Evolutionary conservation across 2,888 invertebrate genomes (phyloP).

Genomic region (Erebia ligea): DNA sequence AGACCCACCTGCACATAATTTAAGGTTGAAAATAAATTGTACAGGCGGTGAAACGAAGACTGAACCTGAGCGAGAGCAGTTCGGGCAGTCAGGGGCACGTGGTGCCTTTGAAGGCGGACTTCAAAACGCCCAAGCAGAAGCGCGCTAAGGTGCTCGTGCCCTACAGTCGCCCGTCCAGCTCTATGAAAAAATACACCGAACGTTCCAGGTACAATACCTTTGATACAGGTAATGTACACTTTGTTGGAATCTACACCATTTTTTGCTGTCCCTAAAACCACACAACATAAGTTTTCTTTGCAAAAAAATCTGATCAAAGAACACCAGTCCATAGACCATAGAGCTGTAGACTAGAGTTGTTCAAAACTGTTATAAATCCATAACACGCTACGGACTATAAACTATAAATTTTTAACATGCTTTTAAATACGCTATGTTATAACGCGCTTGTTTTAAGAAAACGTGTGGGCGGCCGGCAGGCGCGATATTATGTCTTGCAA

Average conservation of each 20-base stretch:
- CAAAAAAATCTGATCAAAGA: too few species aligned
- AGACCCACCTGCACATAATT: background rate
- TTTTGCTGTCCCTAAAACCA: conserved; percentile 16
- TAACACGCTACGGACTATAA: too few species aligned
- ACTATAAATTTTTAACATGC: too few species aligned
- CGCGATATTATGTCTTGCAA: too few species aligned
- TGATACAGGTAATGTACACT: conserved; percentile 52
- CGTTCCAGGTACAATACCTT: conserved; percentile 74
- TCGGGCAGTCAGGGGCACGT: conserved; percentile 83
- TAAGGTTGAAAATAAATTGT: conserved; percentile 28
- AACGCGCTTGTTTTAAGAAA: too few species aligned
- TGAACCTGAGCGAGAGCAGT: conserved; percentile 87
- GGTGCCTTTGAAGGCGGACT: conserved; percentile 85
- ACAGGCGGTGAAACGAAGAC: conserved; percentile 91
- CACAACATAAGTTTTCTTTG: too few species aligned
- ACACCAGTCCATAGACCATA: too few species aligned
- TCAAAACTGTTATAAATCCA: too few species aligned
- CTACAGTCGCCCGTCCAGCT: conserved; percentile 80
- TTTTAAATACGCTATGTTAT: too few species aligned
- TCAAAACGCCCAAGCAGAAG: conserved; percentile 86
- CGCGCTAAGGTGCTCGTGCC: conserved; percentile 77
- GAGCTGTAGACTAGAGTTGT: too few species aligned
- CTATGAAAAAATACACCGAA: conserved; percentile 82
- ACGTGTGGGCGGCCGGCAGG: too few species aligned
- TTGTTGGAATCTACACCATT: conserved; percentile 32